Conservation (phyloP, 2,113 vertebrate genomes). For the Clarias magur region DNA sequence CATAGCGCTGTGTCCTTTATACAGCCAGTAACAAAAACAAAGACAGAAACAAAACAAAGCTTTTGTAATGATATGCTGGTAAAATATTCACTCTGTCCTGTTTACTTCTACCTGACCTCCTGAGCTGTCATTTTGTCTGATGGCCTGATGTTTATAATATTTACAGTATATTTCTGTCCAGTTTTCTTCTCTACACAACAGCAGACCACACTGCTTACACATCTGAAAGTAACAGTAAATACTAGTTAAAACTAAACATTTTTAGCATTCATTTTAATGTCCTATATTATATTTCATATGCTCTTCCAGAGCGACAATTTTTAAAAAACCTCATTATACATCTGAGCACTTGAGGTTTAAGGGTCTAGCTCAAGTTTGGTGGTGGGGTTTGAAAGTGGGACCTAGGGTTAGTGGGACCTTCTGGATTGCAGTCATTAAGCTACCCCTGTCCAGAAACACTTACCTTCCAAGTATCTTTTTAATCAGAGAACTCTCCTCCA, state of each 20-base stretch:
- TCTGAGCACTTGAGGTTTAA: too few species aligned
- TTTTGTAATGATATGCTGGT: neutral
- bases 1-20: neutral
- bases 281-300: too few species aligned
- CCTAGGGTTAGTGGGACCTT: too few species aligned
- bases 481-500: conserved; percentile 76
- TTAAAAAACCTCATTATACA: too few species aligned
- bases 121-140: conserved; percentile 82
- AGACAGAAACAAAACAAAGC: neutral
- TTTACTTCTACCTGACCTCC: conserved; percentile 81
- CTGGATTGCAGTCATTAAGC: neutral
- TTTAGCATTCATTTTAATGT: too few species aligned
- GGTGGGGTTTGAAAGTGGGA: too few species aligned
- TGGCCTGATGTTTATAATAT: conserved; percentile 92
- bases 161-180: conserved; percentile 84
- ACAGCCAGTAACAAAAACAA: neutral
- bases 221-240: conserved; percentile 72
- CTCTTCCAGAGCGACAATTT: too few species aligned
- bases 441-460: conserved; percentile 1
- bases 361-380: too few species aligned
- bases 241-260: neutral
- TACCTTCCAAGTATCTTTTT: conserved; percentile 84
- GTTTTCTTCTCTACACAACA: conserved; percentile 86
- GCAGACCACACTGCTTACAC: conserved; percentile 92
- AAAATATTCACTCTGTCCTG: conserved; percentile 78